A percentile compares a stretch with the other conserved stretches of the same genome.
Conservation (phyloP, 2,797 vertebrate genomes). For the Protosalanx chinensis region DNA sequence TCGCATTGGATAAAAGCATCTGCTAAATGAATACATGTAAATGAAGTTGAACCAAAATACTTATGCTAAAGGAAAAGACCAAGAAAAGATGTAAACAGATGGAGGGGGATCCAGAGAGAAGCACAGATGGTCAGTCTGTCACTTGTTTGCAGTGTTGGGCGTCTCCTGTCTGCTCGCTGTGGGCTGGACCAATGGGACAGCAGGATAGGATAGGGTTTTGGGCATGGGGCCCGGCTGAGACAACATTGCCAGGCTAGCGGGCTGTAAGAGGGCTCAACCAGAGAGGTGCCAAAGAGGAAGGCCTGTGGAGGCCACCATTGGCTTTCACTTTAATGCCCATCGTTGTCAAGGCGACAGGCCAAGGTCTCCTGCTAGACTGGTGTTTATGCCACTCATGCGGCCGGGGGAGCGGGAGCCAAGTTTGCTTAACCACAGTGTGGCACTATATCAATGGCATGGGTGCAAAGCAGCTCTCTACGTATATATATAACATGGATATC, state of each 20-base stretch:
- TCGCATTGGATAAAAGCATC: neutral
- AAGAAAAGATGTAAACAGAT: slow-evolving; percentile 7
- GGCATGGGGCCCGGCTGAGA: slow-evolving; percentile 14
- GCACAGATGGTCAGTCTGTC: slow-evolving; percentile 43
- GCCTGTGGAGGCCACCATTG: slow-evolving; percentile 11
- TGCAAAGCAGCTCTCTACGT: no score
- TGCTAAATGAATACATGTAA: neutral
- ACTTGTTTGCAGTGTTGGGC: slow-evolving; percentile 25
- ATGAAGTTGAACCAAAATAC: neutral
- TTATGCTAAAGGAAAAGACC: neutral
- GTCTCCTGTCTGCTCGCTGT: slow-evolving; percentile 28
- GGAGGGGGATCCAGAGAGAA: neutral
- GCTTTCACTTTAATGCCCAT: slow-evolving; percentile 22
- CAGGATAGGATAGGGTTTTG: slow-evolving; percentile 9
- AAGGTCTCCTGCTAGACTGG: neutral
- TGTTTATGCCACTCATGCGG: neutral
- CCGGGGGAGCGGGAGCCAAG: no score
- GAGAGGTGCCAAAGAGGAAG: slow-evolving; percentile 26
- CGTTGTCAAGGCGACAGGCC: neutral
- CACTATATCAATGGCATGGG: neutral
- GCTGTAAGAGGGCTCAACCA: slow-evolving; percentile 33
- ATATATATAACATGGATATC: no score
- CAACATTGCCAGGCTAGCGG: slow-evolving; percentile 25
- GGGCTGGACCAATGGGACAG: slow-evolving; percentile 22
- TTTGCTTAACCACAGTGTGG: neutral